Evolutionary conservation across 2,888 invertebrate genomes (phyloP), one percentile per base, ranked within the genome.

Genomic region (Scrobipalpa costella): DNA sequence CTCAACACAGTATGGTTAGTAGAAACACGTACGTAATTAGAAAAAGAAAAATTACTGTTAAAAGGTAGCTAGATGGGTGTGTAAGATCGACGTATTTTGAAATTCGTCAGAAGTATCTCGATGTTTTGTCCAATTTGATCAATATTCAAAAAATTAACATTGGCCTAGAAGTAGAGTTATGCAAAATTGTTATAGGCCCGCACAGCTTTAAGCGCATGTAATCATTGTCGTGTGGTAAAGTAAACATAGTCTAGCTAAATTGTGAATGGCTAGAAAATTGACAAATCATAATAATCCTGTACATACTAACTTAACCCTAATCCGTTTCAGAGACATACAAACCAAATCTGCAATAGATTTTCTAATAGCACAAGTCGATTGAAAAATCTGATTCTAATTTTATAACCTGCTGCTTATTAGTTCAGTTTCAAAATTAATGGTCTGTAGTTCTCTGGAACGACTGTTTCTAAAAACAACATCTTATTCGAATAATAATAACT

Each of bases 1-100:
- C 78, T 75, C 72, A 77, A 72, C 71, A 76, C 78, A 78, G 77
- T 77, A 63, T 61, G 66, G 65, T 70, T 68, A 62, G 66, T 69
- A 70, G 69, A 36, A 27, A 57, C 64, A 66, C 60, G 71, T 71
- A 66, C 62, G 73, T 72, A 66, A 63, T 61, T 63, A 70, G 49
- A 58, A 55, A 63, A 73, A n/a, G n/a, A 21, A 19, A 17, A 7
- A 69, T 15, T 36, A 57, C 8, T 8, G 15, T n/a, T n/a, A n/a
- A 50, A 38, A 57, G 49, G 38, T 62, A 19, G 40, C 17, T 62
- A 62, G 62, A 64, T 58, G 50, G 40, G 50, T 61, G 38, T 49
- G 44, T 59, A 59, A 13, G 21, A 21, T 9, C 19, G 50, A 13
- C 27, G 3, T 9, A 52, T 21, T 52, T 52, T 21, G 50, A 52